Percentiles rank a stretch among this genome's conserved stretches.
phyloP scores from a whole-genome alignment of 2,113 vertebrate species.

The Sebastes fasciatus region DNA sequence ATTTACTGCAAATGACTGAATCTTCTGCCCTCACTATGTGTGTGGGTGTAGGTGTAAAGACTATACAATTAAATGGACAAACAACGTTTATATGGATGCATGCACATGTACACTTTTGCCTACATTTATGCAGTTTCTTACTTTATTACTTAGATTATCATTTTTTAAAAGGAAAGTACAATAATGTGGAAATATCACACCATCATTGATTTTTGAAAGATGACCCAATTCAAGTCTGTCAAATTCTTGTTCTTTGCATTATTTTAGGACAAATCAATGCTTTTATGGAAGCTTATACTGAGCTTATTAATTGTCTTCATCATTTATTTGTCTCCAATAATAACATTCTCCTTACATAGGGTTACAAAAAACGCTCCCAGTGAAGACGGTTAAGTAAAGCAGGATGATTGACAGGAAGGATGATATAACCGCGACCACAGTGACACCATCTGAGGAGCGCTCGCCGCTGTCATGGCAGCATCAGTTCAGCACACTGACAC shows the following conservation, averaged over 20 bases:
- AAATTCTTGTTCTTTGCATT: neutral
- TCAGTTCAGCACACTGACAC: neutral
- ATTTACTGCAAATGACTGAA: neutral
- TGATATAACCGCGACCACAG: neutral
- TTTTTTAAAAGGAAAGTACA: too few species aligned
- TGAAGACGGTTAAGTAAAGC: neutral
- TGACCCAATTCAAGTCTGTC: neutral
- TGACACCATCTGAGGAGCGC: neutral
- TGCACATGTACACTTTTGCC: neutral
- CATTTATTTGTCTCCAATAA: neutral
- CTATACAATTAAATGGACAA: too few species aligned
- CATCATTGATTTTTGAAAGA: neutral
- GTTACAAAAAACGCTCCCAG: neutral
- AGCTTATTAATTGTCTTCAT: neutral
- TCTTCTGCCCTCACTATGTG: neutral
- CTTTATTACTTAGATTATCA: too few species aligned
- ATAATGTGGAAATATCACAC: neutral
- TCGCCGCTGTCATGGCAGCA: slow-evolving; percentile 11
- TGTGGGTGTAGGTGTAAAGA: too few species aligned
- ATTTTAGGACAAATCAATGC: neutral
- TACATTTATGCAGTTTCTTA: too few species aligned
- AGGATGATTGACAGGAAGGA: slow-evolving; percentile 13
- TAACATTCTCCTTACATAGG: neutral
- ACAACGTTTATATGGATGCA: neutral
- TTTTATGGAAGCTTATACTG: neutral